Base-by-base conservation (phyloP, 1,140 invertebrate genomes). In the Oncopodura yosiiana region DNA sequence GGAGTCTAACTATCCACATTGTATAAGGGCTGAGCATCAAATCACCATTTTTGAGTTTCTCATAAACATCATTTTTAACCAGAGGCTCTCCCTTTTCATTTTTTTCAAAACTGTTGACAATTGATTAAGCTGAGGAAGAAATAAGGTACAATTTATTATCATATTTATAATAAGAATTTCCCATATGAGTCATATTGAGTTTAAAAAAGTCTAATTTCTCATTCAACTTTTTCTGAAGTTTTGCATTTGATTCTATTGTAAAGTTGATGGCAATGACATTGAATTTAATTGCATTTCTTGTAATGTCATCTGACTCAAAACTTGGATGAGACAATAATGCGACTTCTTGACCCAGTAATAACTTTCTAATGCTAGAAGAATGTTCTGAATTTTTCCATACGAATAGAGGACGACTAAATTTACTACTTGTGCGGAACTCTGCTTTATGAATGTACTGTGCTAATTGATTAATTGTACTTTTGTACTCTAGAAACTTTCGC, bases 11-110 rank as follows among this genome's bases (percentile, higher is more conserved):
- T 14, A 3, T n/a, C 51, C 51, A 53, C 14, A 53, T 16, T 29
- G 51, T 41, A n/a, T 37, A 55, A 9, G 53, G 53, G 41, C 53
- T 55, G 3, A 55, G 14, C 24, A 55, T 19, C 27, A 18, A 38
- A 21, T 55, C 43, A 19, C 53, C 53, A 3, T 36, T 24, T 12
- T 16, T 26, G 2, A 55, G 12, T 27, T 55, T 55, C n/a, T 44
- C 39, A n/a, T 43, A 23, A 1, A 24, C 50, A 12, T 11, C 18
- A n/a, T 44, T 53, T 5, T 1, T 5, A 6, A 11, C 16, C 1
- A 42, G 11, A 1, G 3, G 27, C n/a, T n/a, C n/a, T n/a, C n/a
- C n/a, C n/a, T n/a, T n/a, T n/a, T n/a, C n/a, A n/a, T n/a, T n/a
- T 32, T 23, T 39, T 12, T 41, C 44, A 41, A 32, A 36, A 23